Percentiles rank a stretch among this genome's conserved stretches.
These are phyloP conservation scores for Pristis pectinata DNA, from an alignment of 2,797 vertebrate species.

Conservation along the genomic window DNA sequence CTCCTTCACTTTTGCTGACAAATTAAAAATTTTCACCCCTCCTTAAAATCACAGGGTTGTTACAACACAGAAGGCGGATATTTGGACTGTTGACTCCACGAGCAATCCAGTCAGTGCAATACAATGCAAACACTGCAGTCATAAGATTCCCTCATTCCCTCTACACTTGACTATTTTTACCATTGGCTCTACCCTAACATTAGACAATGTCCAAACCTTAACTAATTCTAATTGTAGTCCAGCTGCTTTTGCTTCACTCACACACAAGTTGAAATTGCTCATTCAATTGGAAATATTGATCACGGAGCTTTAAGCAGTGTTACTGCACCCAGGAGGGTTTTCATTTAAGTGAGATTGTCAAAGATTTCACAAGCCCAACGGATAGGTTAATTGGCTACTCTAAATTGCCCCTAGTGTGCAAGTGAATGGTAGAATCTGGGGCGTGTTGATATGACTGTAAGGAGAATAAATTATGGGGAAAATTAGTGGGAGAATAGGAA, in stretches of 20 bases:
- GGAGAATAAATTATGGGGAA: too few relatives aligned
- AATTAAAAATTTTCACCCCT: background rate
- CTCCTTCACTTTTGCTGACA: background rate
- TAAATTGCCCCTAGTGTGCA: background rate
- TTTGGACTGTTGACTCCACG: too few relatives aligned
- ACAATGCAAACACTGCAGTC: too few relatives aligned
- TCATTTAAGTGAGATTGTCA: background rate
- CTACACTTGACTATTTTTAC: too few relatives aligned
- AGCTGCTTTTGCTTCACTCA: background rate
- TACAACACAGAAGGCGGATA: too few relatives aligned
- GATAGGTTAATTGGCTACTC: background rate
- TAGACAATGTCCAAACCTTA: background rate
- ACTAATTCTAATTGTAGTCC: background rate
- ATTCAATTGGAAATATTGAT: background rate
- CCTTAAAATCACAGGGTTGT: background rate
- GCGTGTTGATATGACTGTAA: too few relatives aligned
- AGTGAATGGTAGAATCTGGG: too few relatives aligned
- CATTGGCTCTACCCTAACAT: too few relatives aligned
- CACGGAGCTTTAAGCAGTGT: background rate
- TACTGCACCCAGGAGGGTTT: background rate
- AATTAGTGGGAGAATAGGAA: too few relatives aligned
- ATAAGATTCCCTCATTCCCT: too few relatives aligned
- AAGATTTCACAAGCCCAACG: background rate
- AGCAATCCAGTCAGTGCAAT: too few relatives aligned
- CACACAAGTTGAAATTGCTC: background rate